Evolutionary conservation across 2,797 vertebrate species (phyloP), one percentile per base, ranked within the genome.

Genomic region (Lates japonicus): DNA sequence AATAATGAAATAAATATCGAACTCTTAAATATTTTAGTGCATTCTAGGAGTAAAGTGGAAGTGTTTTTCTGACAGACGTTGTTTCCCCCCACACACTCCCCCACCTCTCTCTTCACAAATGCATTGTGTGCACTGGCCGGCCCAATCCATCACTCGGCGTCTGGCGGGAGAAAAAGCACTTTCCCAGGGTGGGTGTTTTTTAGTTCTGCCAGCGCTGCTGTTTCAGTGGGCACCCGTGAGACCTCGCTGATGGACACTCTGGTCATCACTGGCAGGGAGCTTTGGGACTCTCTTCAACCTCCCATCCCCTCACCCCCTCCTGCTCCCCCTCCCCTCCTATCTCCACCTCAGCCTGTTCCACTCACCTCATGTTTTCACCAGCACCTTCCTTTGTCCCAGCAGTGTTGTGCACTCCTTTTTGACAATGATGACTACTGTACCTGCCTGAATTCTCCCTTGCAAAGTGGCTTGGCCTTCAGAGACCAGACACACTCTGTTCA

Each of bases 141-240:
- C 88, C 93, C 93, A 93, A 95, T 95, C 95, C 93, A 95, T 95
- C 95, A 95, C 91, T 89, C 75, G 74, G 79, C 82, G 84, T 94
- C 92, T 93, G 86, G 90, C 90, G 89, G 92, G 87, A 94, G 94
- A 94, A 95, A 95, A 95, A 95, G 94, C 95, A 94, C 94, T 96
- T 95, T 95, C 93, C 93, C 91, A 84, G 87, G 92, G 90, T 91
- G 90, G 89, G 85, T 91, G 92, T 95, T 93, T 94, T 93, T 92
- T 88, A 92, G 90, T 94, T 95, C 92, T 95, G 94, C 94, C 92
- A 92, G 93, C 91, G 70, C 87, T 91, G 93, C 93, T 94, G 92
- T 95, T 95, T 95, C 94, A 79, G 81, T 39, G 85, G 88, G 88
- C 88, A 94, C 95, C 94, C 93, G 75, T 74, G 95, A 95, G 95